A percentile compares a stretch with the other conserved stretches of the same genome.
phyloP scores from a whole-genome alignment of 2,113 vertebrate species.

The Leucopsar rothschildi region DNA sequence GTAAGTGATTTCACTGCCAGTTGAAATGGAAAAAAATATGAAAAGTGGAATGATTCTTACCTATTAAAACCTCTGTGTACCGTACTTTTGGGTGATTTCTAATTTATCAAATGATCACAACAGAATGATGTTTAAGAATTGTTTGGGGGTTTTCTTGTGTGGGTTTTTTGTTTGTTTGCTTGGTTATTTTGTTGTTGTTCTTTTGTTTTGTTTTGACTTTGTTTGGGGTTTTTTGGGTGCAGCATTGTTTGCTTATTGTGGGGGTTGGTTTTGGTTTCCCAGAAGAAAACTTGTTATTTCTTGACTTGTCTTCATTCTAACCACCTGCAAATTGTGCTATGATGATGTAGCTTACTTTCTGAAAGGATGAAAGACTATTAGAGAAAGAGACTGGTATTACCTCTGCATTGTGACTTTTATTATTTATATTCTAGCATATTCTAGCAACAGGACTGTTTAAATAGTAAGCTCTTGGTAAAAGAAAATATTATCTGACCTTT shows the following conservation, averaged over 20 bases:
- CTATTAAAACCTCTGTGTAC: background rate
- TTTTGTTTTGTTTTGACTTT: background rate
- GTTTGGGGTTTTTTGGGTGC: background rate
- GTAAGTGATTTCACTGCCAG: background rate
- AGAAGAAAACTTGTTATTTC: background rate
- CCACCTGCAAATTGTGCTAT: background rate
- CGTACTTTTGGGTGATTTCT: background rate
- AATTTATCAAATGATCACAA: background rate
- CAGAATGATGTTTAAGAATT: background rate
- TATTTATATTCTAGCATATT: background rate
- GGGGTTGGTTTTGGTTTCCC: background rate
- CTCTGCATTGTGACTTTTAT: background rate
- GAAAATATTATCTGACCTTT: background rate
- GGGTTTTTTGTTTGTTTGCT: too few relatives aligned
- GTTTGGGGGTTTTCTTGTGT: background rate
- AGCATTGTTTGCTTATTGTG: accelerated
- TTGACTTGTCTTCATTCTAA: background rate
- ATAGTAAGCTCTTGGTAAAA: background rate
- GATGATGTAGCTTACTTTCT: background rate
- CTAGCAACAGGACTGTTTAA: background rate
- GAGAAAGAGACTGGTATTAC: background rate
- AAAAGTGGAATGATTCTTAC: background rate
- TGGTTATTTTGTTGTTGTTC: too few relatives aligned
- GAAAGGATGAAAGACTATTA: background rate
- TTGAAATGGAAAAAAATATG: background rate